Evolutionary conservation across 2,888 invertebrate genomes (phyloP).

Genomic region (Nymphalis polychloros): DNA sequence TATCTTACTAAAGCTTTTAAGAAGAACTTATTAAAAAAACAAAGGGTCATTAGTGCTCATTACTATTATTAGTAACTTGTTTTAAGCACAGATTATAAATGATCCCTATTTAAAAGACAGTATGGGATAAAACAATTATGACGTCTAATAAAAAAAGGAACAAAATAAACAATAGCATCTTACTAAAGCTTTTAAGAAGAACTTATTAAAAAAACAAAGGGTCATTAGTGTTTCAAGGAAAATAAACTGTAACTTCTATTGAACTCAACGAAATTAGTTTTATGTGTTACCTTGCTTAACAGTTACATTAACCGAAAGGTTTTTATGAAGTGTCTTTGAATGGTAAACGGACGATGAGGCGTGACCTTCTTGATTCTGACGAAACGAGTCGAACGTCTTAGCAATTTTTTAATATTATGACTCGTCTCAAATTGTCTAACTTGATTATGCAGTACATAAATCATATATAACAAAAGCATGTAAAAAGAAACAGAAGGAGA

Average conservation of each 20-base stretch:
- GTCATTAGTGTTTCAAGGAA: not conserved
- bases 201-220: too few species aligned
- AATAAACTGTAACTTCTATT: not conserved
- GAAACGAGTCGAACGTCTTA: conserved; percentile 30
- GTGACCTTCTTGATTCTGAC: conserved; percentile 37
- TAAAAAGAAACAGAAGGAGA: conserved; percentile 34
- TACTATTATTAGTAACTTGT: too few species aligned
- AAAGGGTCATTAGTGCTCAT: too few species aligned
- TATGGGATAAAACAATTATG: too few species aligned
- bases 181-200: too few species aligned
- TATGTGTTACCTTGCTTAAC: conserved; percentile 25
- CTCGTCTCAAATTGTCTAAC: conserved; percentile 10
- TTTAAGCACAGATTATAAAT: too few species aligned
- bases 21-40: too few species aligned
- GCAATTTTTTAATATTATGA: conserved; percentile 24
- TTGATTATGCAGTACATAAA: conserved; percentile 19
- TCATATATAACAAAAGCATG: conserved; percentile 29
- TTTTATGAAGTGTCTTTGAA: conserved; percentile 33
- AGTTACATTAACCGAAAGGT: conserved; percentile 30
- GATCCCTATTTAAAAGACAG: too few species aligned
- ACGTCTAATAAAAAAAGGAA: too few species aligned
- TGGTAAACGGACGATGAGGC: conserved; percentile 34
- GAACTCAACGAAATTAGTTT: not conserved
- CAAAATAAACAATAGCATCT: too few species aligned
- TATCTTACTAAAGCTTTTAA: too few species aligned